Evolutionary conservation across 1,140 invertebrate species (phyloP), one percentile per base, ranked within the genome.

Genomic region (Bombus confusus): DNA sequence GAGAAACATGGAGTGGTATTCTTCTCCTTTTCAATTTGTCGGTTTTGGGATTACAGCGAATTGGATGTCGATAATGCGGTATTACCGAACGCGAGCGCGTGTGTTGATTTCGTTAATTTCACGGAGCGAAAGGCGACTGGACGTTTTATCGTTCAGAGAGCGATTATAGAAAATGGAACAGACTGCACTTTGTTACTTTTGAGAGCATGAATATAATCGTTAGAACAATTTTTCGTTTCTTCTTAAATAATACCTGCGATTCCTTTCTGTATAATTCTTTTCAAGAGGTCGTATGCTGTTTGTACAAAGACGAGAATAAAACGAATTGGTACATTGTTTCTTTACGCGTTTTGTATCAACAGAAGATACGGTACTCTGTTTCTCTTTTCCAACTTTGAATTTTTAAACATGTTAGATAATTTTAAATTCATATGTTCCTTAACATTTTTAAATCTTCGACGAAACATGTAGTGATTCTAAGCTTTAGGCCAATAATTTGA

Each of bases 101-200:
- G 52, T 25, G 68, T 39, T 57, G 52, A 81, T 81, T 81, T 72
- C 79, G 41, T 80, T 80, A 69, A 71, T 72, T 80, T 81, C 52
- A 25, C 43, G 9, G 1, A 13, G n/a, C 0, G 31, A 37, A 25
- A 77, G 15, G 28, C 25, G 57, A 77, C 62, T 25, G 37, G 12
- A 43, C 69, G 12, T 39, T 77, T n/a, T 18, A 41, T 37, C 74
- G 9, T 9, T 10, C 8, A 10, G 12, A 43, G 22, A 41, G 6
- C 31, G 75, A 77, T 77, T 31, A 37, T 18, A 12, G n/a, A 43
- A 66, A 66, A 10, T 66, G 3, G 34, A 62, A 13, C 31, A 8
- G 12, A 34, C 28, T 15, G 28, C 43, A 41, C 2, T 76, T 41
- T 28, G 8, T 47, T 43, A 5, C 39, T 47, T 43, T 13, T 1